Evolutionary conservation across 2,113 vertebrate genomes (phyloP), one percentile per base, ranked within the genome.

Genomic region (Odocoileus virginianus): DNA sequence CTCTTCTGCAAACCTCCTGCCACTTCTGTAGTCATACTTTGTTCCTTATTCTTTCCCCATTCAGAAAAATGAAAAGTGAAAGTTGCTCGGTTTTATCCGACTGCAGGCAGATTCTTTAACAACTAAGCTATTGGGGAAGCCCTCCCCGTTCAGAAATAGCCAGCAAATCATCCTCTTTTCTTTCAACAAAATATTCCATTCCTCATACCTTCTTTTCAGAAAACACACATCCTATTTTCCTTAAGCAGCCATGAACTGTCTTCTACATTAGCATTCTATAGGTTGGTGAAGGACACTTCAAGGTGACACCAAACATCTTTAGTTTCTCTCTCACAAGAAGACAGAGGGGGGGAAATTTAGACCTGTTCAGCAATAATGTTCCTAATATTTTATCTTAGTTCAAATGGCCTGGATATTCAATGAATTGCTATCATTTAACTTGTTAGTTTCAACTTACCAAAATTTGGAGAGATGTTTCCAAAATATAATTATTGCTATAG

Each of bases 41-140:
- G 25, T 76, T 14, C 40, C 71, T 27, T 76, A 76, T 74, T 74
- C 71, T 43, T 14, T 76, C 71, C 40, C 23, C 71, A 27, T 76
- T 76, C 23, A 27, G 71, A 76, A 76, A 43, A 74, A 4, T 71
- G 64, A 71, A 71, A 36, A 71, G 10, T 74, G 67, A 40, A 74
- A 23, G 36, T 74, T 4, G 1, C n/a, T 71, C 21, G 23, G 19
- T 74, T 1, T 1, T 36, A 19, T 71, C 19, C 1, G 2, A 6
- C n/a, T 74, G 67, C 36, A 74, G 19, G 36, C 23, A 21, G 67
- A 40, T 74, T 74, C 21, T 40, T 74, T 25, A 25, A 40, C 67
- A 74, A 13, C 67, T 74, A 36, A 74, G 67, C 36, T 40, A 74
- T 23, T 0, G 0, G 36, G 21, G 36, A 40, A 74, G 67, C 19